Conservation (phyloP, 2,797 vertebrate genomes). For the Scomberomorus guttatus region DNA sequence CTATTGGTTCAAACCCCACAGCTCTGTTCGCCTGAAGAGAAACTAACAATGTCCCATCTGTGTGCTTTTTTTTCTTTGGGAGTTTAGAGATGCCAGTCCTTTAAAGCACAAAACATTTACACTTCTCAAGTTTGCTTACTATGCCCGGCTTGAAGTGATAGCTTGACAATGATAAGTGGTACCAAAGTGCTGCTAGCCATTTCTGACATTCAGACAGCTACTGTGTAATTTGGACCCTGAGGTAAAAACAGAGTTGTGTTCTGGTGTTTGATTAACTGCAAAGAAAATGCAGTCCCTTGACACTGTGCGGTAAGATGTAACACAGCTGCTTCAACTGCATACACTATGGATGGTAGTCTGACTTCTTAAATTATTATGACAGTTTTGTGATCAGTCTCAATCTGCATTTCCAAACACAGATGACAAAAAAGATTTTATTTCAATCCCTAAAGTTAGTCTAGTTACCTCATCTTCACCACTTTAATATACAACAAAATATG, state of each 20-base stretch:
- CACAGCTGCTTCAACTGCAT: constrained; percentile 7
- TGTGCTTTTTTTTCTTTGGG: neutral
- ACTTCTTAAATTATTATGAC: constrained; percentile 16
- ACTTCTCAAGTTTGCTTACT: constrained; percentile 32
- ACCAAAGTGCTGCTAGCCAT: constrained; percentile 54
- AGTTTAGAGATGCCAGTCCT: constrained; percentile 31
- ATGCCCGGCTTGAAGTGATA: constrained; percentile 33
- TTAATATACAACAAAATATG: too few relatives aligned
- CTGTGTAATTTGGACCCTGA: constrained; percentile 51
- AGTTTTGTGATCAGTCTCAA: constrained; percentile 16
- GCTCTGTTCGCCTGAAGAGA: constrained; percentile 29
- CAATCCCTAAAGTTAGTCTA: neutral
- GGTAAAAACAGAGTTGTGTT: constrained; percentile 45
- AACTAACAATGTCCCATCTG: constrained; percentile 18
- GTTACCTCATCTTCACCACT: neutral
- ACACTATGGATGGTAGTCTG: constrained; percentile 5
- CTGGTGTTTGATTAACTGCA: constrained; percentile 51
- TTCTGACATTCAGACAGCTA: constrained; percentile 62
- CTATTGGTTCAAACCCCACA: constrained; percentile 22
- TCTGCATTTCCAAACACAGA: constrained; percentile 7
- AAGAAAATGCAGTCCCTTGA: constrained; percentile 36
- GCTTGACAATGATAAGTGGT: constrained; percentile 51
- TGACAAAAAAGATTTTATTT: neutral
- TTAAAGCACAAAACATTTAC: constrained; percentile 39
- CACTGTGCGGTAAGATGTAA: constrained; percentile 4